Evolutionary conservation across 2,888 invertebrate genomes (phyloP).

Genomic region (Julus scandinavius): DNA sequence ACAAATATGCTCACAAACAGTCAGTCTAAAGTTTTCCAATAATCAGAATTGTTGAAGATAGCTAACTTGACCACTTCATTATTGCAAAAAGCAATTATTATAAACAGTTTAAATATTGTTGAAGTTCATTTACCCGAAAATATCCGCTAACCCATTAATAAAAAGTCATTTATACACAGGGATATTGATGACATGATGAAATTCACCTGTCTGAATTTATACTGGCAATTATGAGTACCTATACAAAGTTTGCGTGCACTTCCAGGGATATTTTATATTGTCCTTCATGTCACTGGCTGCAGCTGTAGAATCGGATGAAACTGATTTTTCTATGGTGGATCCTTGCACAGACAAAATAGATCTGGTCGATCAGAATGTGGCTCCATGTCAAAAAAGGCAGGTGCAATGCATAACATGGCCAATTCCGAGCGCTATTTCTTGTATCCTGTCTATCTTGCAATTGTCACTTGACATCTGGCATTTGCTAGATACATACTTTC

Average conservation of each 20-base stretch:
- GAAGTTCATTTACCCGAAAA: not conserved
- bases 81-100: too few relatives aligned
- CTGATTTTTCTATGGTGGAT: not conserved
- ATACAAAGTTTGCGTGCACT: not conserved
- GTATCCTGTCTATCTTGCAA: conserved; percentile 9
- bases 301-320: not conserved
- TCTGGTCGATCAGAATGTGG: not conserved
- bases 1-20: too few relatives aligned
- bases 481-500: not conserved
- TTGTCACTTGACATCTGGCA: conserved; percentile 16
- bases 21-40: too few relatives aligned
- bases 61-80: too few relatives aligned
- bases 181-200: not conserved
- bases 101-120: too few relatives aligned
- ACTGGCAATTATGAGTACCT: not conserved
- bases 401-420: not conserved
- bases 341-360: not conserved
- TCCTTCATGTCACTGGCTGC: not conserved
- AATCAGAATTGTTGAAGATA: too few relatives aligned
- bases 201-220: not conserved
- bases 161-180: not conserved
- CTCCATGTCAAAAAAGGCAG: conserved; percentile 8
- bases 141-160: not conserved
- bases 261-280: not conserved
- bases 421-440: not conserved